phyloP scores from a whole-genome alignment of 1,140 invertebrate species.

The Caenorhabditis tropicalis region DNA sequence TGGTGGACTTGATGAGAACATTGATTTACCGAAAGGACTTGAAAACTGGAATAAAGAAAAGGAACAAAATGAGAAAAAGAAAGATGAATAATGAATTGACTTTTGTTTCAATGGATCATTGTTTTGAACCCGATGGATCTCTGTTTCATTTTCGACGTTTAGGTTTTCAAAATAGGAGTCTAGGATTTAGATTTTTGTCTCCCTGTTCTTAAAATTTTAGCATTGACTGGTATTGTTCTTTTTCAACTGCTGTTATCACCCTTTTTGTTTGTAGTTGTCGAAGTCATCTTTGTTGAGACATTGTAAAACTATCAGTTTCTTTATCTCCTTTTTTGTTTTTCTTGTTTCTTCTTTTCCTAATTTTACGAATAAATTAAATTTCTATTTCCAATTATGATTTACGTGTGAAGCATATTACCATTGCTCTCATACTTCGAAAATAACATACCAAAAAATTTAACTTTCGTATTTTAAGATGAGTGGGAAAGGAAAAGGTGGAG shows the following conservation, averaged over 20 bases:
- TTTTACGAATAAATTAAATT: not conserved
- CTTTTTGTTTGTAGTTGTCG: not conserved
- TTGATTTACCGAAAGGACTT: constrained; percentile 89
- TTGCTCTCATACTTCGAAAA: not conserved
- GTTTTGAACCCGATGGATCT: constrained; percentile 24
- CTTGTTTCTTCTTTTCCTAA: constrained; percentile 20
- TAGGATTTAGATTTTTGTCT: constrained; percentile 24
- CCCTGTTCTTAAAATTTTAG: not conserved
- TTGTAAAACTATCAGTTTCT: not conserved
- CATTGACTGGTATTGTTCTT: not conserved
- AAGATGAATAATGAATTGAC: constrained; percentile 14
- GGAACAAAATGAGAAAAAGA: constrained; percentile 44
- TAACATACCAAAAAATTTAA: not conserved
- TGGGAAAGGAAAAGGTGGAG: constrained; percentile 37
- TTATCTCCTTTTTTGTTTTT: not conserved
- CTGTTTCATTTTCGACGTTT: not conserved
- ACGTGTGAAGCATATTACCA: not conserved
- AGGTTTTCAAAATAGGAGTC: not conserved
- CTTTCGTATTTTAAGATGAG: not conserved
- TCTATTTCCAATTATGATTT: not conserved
- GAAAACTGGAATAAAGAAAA: constrained; percentile 85
- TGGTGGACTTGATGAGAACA: constrained; percentile 91
- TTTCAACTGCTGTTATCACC: not conserved
- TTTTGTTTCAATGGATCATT: not conserved
- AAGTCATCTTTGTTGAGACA: not conserved